These are phyloP conservation scores for Latrodectus geometricus DNA, from an alignment of 1,140 invertebrate genomes.

Conservation along the genomic window DNA sequence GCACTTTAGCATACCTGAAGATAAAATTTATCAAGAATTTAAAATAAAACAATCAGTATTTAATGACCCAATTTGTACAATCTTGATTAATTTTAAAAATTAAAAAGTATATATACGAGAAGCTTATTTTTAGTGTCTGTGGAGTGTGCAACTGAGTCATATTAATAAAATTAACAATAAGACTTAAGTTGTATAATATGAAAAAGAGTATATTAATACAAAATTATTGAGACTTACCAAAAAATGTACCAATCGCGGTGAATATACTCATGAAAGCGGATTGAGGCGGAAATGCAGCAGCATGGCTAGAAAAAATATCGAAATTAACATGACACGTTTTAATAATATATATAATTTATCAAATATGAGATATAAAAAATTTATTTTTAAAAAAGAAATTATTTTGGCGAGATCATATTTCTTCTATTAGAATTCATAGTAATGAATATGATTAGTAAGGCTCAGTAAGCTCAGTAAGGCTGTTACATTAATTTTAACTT, in stretches of 20 bases:
- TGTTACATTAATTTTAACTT: too few relatives aligned
- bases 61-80: too few relatives aligned
- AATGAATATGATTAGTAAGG: too few relatives aligned
- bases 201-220: too few relatives aligned
- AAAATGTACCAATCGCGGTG: conserved; percentile 50
- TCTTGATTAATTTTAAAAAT: too few relatives aligned
- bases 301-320: conserved; percentile 42
- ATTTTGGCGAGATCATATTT: neutral
- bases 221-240: conserved; percentile 18
- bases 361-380: neutral
- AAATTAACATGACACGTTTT: neutral
- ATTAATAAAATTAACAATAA: too few relatives aligned
- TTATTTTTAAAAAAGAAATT: neutral
- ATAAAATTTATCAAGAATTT: neutral
- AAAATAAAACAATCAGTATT: too few relatives aligned
- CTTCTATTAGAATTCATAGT: neutral
- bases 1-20: conserved; percentile 88
- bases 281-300: conserved; percentile 47
- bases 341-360: neutral
- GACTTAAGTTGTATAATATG: too few relatives aligned
- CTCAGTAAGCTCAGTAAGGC: too few relatives aligned
- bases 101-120: too few relatives aligned
- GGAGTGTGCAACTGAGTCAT: too few relatives aligned
- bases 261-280: conserved; percentile 54
- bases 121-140: too few relatives aligned